These are phyloP conservation scores for Macrotrachela quadricornifera DNA, from an alignment of 1,140 invertebrate genomes.

Conservation along the genomic window DNA sequence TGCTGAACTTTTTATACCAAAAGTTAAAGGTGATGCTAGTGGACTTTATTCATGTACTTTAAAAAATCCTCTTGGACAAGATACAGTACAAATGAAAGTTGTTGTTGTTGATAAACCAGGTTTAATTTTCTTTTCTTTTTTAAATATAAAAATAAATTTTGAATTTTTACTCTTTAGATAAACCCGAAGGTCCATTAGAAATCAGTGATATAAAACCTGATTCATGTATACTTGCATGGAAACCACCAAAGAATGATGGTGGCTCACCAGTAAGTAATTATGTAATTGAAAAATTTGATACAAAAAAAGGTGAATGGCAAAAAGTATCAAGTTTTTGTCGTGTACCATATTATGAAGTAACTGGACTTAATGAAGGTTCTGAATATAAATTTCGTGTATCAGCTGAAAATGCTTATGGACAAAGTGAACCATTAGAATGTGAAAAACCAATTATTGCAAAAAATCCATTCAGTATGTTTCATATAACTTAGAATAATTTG, in stretches of 20 bases:
- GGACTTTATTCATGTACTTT: constrained; percentile 76
- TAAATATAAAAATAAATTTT: too few relatives aligned
- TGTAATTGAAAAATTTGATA: constrained; percentile 85
- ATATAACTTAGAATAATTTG: background rate
- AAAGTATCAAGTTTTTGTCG: constrained; percentile 81
- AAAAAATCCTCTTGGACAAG: constrained; percentile 57
- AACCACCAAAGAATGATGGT: constrained; percentile 79
- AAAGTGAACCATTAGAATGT: constrained; percentile 71
- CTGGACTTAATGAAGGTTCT: constrained; percentile 75
- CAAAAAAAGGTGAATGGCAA: constrained; percentile 65
- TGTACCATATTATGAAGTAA: constrained; percentile 73
- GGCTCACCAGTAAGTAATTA: constrained; percentile 91
- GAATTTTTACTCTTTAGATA: constrained; percentile 30
- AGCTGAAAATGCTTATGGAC: constrained; percentile 90
- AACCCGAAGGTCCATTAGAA: constrained; percentile 64
- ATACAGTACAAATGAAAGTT: constrained; percentile 65
- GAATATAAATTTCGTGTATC: constrained; percentile 79
- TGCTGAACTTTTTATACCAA: constrained; percentile 47
- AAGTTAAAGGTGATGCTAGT: constrained; percentile 62
- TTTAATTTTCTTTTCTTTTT: constrained; percentile 33
- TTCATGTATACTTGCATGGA: constrained; percentile 69
- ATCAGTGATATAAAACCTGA: constrained; percentile 66
- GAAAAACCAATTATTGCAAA: constrained; percentile 66
- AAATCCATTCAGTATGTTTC: constrained; percentile 59
- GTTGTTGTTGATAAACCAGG: constrained; percentile 41